Conservation (phyloP, 1,140 invertebrate species). For the Leptinotarsa lineolata region DNA sequence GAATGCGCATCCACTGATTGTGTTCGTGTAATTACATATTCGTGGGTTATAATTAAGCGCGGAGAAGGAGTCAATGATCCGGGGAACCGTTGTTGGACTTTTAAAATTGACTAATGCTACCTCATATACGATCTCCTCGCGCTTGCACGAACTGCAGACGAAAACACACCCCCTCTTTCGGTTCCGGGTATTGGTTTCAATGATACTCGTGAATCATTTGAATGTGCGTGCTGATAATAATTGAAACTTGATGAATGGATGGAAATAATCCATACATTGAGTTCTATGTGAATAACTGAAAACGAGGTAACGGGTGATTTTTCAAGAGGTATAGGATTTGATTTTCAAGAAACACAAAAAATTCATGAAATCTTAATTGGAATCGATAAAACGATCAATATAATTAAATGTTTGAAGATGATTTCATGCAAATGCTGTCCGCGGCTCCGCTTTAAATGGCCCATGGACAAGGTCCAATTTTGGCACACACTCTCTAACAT, state of each 20-base stretch:
- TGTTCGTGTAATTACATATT: constrained; percentile 56
- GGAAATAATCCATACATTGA: no score
- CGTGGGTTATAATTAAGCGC: constrained; percentile 55
- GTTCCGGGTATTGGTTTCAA: constrained; percentile 16
- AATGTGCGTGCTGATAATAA: not conserved
- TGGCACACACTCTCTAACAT: no score
- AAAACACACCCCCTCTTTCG: constrained; percentile 2
- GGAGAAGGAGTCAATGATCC: constrained; percentile 51
- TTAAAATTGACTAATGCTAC: constrained; percentile 47
- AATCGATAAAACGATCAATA: no score
- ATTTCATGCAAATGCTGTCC: no score
- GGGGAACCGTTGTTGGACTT: constrained; percentile 49
- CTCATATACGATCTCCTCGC: constrained; percentile 27
- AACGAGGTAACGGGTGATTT: no score
- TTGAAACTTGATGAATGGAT: constrained; percentile 1
- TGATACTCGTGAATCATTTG: not conserved
- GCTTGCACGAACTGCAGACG: constrained; percentile 22
- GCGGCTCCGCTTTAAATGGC: no score
- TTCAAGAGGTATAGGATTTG: no score
- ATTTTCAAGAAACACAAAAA: no score
- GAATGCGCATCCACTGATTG: constrained; percentile 54
- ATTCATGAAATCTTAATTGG: no score
- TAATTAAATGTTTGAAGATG: no score
- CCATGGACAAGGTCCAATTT: no score
- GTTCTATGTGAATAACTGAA: no score